phyloP scores from a whole-genome alignment of 2,888 invertebrate species.

The Pristionchus japonicus region DNA sequence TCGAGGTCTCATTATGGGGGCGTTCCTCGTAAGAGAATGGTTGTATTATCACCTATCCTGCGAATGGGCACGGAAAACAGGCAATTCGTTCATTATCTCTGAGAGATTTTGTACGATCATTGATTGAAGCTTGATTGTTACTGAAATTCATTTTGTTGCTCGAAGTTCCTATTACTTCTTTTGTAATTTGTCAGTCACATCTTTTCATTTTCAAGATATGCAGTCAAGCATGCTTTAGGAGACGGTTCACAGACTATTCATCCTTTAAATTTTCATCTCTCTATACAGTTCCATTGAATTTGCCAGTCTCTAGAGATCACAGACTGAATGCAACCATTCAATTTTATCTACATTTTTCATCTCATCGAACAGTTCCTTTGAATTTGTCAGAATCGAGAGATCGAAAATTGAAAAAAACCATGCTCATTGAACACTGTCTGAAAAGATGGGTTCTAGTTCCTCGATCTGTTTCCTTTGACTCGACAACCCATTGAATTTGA shows the following conservation, averaged over 20 bases:
- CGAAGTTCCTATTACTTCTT: not conserved
- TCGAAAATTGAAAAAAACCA: no score
- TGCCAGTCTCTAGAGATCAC: no score
- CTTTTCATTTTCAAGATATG: not conserved
- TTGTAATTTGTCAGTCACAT: not conserved
- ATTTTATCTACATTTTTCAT: no score
- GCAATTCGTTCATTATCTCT: not conserved
- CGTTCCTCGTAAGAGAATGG: not conserved
- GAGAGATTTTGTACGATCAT: not conserved
- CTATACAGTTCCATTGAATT: not conserved
- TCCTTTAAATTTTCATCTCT: not conserved
- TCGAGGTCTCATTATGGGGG: not conserved
- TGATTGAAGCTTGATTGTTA: not conserved
- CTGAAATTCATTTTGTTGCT: not conserved
- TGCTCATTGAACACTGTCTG: no score
- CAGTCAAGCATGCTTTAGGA: not conserved
- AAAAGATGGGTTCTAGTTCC: no score
- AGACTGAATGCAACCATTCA: no score
- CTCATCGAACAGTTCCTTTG: no score
- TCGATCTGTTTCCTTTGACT: not conserved
- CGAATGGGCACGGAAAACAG: not conserved
- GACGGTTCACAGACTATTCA: not conserved
- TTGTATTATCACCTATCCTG: not conserved
- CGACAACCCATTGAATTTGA: not conserved
- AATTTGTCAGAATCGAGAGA: not conserved